These are phyloP conservation scores for Bufo gargarizans DNA, from an alignment of 2,113 vertebrate species.

Conservation along the genomic window DNA sequence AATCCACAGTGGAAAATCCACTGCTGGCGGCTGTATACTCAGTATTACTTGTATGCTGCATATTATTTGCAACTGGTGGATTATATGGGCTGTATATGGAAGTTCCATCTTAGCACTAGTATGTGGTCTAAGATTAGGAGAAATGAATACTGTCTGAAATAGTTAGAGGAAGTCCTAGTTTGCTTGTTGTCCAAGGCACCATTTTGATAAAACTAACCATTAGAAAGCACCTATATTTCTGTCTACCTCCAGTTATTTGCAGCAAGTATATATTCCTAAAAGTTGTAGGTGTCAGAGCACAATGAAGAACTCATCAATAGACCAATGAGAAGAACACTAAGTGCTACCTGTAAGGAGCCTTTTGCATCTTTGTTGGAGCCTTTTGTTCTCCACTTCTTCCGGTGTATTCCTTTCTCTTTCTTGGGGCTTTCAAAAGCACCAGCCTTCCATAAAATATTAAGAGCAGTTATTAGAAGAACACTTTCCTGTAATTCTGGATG, in stretches of 20 bases:
- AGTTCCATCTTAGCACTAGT: too few species aligned
- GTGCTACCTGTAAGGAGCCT: slow-evolving; percentile 88
- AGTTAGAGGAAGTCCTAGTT: background rate
- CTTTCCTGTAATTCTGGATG: background rate
- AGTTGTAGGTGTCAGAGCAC: background rate
- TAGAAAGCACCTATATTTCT: background rate
- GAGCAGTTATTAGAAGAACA: background rate
- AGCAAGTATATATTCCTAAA: background rate
- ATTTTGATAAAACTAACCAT: background rate
- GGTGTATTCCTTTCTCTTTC: slow-evolving; percentile 90
- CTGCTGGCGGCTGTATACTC: too few species aligned
- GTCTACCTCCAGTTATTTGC: too few species aligned
- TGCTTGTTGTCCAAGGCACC: background rate
- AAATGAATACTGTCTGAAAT: too few species aligned
- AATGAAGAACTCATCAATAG: background rate
- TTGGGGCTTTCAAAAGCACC: slow-evolving; percentile 92
- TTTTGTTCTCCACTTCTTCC: slow-evolving; percentile 89
- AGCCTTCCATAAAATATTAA: slow-evolving; percentile 66
- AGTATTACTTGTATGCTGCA: too few species aligned
- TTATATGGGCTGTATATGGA: too few species aligned
- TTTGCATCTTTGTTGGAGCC: slow-evolving; percentile 91
- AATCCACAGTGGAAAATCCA: too few species aligned
- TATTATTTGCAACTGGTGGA: too few species aligned
- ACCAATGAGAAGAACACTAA: background rate
- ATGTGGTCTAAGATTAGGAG: too few species aligned